These are phyloP conservation scores for Melipona bicolor DNA, from an alignment of 2,888 invertebrate species.

Conservation along the genomic window DNA sequence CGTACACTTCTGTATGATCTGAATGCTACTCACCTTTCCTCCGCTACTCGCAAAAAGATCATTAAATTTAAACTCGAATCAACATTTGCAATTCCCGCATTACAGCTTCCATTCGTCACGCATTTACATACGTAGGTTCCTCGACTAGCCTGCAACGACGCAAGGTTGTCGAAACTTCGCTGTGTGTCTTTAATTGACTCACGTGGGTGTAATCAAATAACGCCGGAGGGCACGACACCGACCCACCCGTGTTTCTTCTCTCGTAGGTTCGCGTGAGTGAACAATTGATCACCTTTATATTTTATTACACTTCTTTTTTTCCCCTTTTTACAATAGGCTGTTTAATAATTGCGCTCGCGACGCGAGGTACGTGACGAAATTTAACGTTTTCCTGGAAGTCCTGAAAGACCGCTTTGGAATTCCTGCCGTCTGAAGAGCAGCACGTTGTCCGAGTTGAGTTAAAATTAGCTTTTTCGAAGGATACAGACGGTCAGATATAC, in stretches of 20 bases:
- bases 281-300: constrained; percentile 32
- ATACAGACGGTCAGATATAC: too few relatives aligned
- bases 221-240: constrained; percentile 37
- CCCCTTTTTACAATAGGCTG: neutral
- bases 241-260: constrained; percentile 51
- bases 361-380: constrained; percentile 7
- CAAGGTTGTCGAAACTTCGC: constrained; percentile 49
- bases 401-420: neutral
- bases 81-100: neutral
- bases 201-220: constrained; percentile 53
- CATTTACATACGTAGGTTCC: constrained; percentile 24
- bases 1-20: too few relatives aligned
- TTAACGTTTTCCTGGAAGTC: constrained; percentile 5
- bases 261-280: neutral
- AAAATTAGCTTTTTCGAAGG: neutral
- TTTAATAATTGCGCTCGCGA: constrained; percentile 31
- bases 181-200: constrained; percentile 48
- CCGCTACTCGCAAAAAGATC: too few relatives aligned
- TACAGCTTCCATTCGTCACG: neutral
- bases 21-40: too few relatives aligned
- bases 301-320: constrained; percentile 33
- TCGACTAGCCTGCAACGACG: constrained; percentile 1
- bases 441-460: neutral
- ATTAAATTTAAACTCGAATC: too few relatives aligned
- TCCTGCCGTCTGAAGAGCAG: neutral